Evolutionary conservation across 2,888 invertebrate genomes (phyloP), one percentile per base, ranked within the genome.

Genomic region (Trichopoda pennipes): DNA sequence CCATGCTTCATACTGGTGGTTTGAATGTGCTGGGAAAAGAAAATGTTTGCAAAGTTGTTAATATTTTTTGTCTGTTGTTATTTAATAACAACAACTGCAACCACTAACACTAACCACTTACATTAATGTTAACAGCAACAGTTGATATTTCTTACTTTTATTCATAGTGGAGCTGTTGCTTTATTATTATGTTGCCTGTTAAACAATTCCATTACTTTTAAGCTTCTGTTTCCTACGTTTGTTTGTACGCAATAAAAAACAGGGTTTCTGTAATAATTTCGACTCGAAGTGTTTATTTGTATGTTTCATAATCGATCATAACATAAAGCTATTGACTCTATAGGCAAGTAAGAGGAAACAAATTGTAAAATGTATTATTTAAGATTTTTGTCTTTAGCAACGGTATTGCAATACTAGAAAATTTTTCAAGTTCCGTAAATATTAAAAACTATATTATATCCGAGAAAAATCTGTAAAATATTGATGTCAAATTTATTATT

Each of bases 31-130:
- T 8, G 21, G 21, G 53, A 55, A 6, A 61, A 76, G 38, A 23
- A 17, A 55, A 44, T 28, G 44, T 69, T 58, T 58, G n/a, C 51
- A 38, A 6, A 44, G 60, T 32, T 68, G 53, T 44, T 76, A 19
- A 16, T 66, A 16, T 69, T 55, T 55, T 74, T 42, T 14, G 47
- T 12, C 10, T 23, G 9, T 53, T 60, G n/a, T 16, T 38, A 16
- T 38, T 32, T 0, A 44, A 63, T 8, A 28, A 12, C 53, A n/a
- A 73, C 73, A 55, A 42, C 51, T 49, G 28, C 19, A 38, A 69
- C 21, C 58, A 49, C 49, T 42, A 53, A n/a, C 19, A 44, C 1
- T 7, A 44, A 14, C 32, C n/a, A n/a, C 16, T 44, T 35, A 58
- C 47, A 17, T 28, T 21, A 14, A 10, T 32, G 16, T 17, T 55